These are phyloP conservation scores for Microtus pennsylvanicus DNA, from an alignment of 2,113 vertebrate species.

Conservation along the genomic window DNA sequence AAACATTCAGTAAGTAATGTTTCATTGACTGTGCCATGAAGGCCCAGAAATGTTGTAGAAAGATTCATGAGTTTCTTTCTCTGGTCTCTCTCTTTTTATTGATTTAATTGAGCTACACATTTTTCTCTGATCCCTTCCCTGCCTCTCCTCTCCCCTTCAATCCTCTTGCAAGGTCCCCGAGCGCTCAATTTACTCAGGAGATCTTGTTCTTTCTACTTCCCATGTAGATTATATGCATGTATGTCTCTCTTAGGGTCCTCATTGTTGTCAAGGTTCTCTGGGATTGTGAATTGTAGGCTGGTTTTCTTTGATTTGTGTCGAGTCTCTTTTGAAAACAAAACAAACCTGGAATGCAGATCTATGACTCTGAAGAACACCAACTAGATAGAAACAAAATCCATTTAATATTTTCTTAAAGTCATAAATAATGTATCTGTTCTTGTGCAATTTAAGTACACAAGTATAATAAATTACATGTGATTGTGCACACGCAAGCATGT, in stretches of 20 bases:
- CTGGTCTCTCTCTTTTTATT: background rate
- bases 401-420: background rate
- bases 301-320: too few species aligned
- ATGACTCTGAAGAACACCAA: background rate
- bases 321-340: constrained; percentile 13
- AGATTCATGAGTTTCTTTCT: background rate
- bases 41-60: background rate
- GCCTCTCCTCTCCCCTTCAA: too few species aligned
- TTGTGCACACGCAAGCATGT: background rate
- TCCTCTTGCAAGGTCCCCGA: too few species aligned
- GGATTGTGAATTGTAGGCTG: too few species aligned
- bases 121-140: too few species aligned
- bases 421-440: background rate
- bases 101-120: too few species aligned
- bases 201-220: too few species aligned
- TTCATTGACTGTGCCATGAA: background rate
- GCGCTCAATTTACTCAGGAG: too few species aligned
- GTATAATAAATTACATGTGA: background rate
- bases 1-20: background rate
- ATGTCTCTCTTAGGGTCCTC: too few species aligned
- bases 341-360: background rate
- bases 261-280: too few species aligned
- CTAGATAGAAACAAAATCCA: background rate
- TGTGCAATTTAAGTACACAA: background rate
- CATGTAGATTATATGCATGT: too few species aligned